phyloP scores from a whole-genome alignment of 2,797 vertebrate genomes.

The Liparis tanakae region DNA sequence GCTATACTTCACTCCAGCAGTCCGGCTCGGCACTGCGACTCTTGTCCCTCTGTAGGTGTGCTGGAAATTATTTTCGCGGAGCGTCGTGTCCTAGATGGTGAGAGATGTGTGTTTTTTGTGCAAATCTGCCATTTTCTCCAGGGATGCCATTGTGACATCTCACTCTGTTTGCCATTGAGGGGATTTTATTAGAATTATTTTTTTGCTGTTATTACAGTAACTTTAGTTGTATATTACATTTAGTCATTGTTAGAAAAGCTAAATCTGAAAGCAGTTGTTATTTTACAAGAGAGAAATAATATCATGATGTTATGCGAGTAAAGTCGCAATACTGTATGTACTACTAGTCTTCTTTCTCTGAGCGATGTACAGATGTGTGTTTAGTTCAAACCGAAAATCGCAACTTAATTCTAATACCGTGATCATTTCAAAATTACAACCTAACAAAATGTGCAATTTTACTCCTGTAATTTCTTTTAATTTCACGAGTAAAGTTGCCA shows the following conservation, averaged over 20 bases:
- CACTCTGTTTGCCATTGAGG: constrained; percentile 36
- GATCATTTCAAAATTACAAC: neutral
- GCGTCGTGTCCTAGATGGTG: neutral
- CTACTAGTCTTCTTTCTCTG: neutral
- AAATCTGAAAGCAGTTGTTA: neutral
- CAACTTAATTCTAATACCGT: neutral
- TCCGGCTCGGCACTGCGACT: neutral
- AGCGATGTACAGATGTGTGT: neutral
- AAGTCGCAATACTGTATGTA: neutral
- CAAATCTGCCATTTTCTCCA: constrained; percentile 22
- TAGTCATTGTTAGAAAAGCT: neutral
- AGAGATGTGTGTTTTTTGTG: neutral
- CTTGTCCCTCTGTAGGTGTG: neutral
- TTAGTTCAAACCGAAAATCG: neutral
- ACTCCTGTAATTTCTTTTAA: no score
- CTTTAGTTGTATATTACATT: neutral
- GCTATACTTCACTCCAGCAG: neutral
- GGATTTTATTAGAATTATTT: constrained; percentile 8
- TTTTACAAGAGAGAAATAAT: neutral
- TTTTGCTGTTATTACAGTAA: neutral
- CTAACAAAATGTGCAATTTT: neutral
- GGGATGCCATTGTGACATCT: constrained; percentile 10
- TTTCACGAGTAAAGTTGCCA: neutral
- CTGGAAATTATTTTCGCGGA: neutral
- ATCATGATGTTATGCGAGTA: neutral